Evolutionary conservation across 2,888 invertebrate species (phyloP).

Genomic region (Platycnemis pennipes): DNA sequence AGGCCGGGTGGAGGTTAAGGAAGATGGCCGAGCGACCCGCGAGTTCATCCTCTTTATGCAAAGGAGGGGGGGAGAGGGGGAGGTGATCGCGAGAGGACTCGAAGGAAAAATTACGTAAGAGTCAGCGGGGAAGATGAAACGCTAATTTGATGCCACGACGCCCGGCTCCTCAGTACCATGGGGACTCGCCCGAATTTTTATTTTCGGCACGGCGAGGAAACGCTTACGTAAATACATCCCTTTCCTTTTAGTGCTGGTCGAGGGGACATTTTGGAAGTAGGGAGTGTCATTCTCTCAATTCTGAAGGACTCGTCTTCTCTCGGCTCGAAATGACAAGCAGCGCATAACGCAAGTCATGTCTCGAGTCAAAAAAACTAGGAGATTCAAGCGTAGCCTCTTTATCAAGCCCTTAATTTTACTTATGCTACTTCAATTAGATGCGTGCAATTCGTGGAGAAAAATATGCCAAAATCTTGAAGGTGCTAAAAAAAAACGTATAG

Average conservation of each 20-base stretch:
- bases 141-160: background rate
- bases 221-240: background rate
- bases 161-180: background rate
- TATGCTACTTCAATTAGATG: no score
- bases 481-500: no score
- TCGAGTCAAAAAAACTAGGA: no score
- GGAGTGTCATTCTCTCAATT: background rate
- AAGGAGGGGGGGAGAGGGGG: no score
- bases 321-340: background rate
- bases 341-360: no score
- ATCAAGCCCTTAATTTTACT: no score
- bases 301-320: background rate
- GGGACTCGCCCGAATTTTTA: background rate
- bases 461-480: no score
- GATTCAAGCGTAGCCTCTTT: no score
- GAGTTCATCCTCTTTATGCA: constrained; percentile 3
- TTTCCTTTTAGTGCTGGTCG: background rate
- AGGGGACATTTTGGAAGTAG: background rate
- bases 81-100: background rate
- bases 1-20: no score
- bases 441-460: no score
- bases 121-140: background rate
- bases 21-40: background rate
- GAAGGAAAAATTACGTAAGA: background rate
- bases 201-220: background rate